These are phyloP conservation scores for Drosophila meridiana DNA, from an alignment of 2,888 invertebrate species.

Conservation along the genomic window DNA sequence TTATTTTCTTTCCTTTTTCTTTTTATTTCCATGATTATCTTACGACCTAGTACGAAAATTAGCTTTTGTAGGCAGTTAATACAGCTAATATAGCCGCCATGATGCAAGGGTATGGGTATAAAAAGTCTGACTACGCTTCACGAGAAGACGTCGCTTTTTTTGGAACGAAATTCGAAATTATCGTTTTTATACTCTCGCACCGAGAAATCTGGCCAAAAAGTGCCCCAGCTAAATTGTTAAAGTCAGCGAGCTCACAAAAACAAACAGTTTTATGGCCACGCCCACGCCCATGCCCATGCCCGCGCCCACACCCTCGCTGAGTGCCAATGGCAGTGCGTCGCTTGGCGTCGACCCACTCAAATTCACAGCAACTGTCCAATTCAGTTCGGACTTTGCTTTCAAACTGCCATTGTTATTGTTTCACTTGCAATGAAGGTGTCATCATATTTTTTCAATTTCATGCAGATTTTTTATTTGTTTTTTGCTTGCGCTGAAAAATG, in stretches of 20 bases:
- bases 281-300: not conserved
- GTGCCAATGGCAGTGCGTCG: not conserved
- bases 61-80: not conserved
- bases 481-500: constrained; percentile 41
- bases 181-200: constrained; percentile 45
- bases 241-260: constrained; percentile 53
- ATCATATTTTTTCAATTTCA: constrained; percentile 77
- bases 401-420: constrained; percentile 63
- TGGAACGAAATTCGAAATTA: constrained; percentile 55
- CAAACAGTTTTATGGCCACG: constrained; percentile 39
- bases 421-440: constrained; percentile 73
- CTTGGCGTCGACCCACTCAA: constrained; percentile 11
- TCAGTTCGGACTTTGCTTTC: constrained; percentile 19
- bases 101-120: not conserved
- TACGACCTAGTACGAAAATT: not conserved
- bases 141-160: constrained; percentile 46
- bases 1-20: not conserved
- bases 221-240: constrained; percentile 53
- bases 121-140: constrained; percentile 24
- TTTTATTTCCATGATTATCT: not conserved
- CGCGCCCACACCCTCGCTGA: not conserved
- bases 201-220: constrained; percentile 50
- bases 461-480: constrained; percentile 53
- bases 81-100: not conserved
- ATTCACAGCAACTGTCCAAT: constrained; percentile 21